Evolutionary conservation across 2,797 vertebrate genomes (phyloP), one percentile per base, ranked within the genome.

Genomic region (Sciurus carolinensis): DNA sequence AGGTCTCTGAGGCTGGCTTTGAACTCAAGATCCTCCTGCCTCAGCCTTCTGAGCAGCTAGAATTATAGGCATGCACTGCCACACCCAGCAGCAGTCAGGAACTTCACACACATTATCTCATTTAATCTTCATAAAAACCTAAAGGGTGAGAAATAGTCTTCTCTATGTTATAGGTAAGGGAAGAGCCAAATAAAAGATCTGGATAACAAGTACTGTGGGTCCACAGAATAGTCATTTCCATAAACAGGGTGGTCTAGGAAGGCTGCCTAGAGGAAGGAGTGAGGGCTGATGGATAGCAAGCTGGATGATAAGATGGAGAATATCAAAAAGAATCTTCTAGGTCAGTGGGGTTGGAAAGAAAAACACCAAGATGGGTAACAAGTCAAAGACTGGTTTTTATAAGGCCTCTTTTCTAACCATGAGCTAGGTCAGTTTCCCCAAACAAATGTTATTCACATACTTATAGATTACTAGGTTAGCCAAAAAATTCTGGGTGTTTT

Each of bases 381-480:
- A 57, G 6, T 77, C 83, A 42, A 30, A 86, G 44, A 52, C 24
- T 64, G n/a, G 30, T 77, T 79, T 87, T 64, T 77, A 89, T 76
- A 87, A 93, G 54, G 33, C 18, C 42, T 64, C 71, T 93, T 24
- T 86, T 91, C 66, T 83, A 91, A 80, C 57, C 33, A 82, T 26
- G 39, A 92, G 81, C 69, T 86, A 50, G 4, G 39, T 69, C 79
- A 94, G 62, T 57, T 7, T 7, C 42, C 26, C 42, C 39, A 39
- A 44, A 64, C 14, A 3, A 76, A 95, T 5, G 13, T 18, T 59
- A 76, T 62, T 77, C 87, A 17, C 47, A 50, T 90, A 47, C 89
- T 90, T 84, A 42, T 72, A 95, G 71, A 94, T 52, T 93, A 77
- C 7, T 52, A 71, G 80, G 75, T 91, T 92, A 88, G 26, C 47